Base-by-base conservation (phyloP, 1,140 invertebrate species). In the Amphibalanus amphitrite region DNA sequence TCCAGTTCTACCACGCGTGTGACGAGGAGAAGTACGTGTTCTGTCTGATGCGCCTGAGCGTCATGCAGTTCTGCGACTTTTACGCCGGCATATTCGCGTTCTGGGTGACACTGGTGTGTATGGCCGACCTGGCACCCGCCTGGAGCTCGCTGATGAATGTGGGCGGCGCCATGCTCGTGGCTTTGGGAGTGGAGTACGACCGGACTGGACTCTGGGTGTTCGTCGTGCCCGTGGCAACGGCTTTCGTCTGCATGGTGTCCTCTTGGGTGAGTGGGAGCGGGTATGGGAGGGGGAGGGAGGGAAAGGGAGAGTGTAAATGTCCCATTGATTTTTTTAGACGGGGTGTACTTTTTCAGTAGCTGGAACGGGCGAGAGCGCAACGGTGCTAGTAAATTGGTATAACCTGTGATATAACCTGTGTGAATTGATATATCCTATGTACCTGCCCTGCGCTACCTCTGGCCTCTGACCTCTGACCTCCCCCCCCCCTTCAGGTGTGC, bases 21-120 rank as follows among this genome's bases (percentile, higher is more conserved):
- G 85, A 86, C 76, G 82, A 86, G 67, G 76, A 77, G 69, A 72
- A 74, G 28, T 78, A 78, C 73, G 74, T 73, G n/a, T 78, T 77
- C 67, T 78, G 77, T 67, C 69, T 78, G 70, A 76, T 78, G 76
- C 72, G 74, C 26, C 70, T 76, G 38, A 79, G 76, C 71, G 88
- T 94, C 0, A 81, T 96, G 23, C 92, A 94, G 77, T 95, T 93
- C 79, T 90, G 90, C 70, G 93, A 97, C 79, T 96, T 95, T 77
- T 93, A 90, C 79, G 91, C 89, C 72, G 92, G 91, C 0, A 83
- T 95, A 8, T 81, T 94, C 71, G 88, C 91, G 0, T 92, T 96
- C 76, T 95, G 92, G 91, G 88, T 95, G 10, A 95, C 93, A 0
- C 78, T 95, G 0, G 83, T 95, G n/a, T 90, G 90, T 1, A 92